Percentiles rank a stretch among this genome's conserved stretches.
These are phyloP conservation scores for Pungitius pungitius DNA, from an alignment of 2,113 vertebrate species.

Conservation along the genomic window DNA sequence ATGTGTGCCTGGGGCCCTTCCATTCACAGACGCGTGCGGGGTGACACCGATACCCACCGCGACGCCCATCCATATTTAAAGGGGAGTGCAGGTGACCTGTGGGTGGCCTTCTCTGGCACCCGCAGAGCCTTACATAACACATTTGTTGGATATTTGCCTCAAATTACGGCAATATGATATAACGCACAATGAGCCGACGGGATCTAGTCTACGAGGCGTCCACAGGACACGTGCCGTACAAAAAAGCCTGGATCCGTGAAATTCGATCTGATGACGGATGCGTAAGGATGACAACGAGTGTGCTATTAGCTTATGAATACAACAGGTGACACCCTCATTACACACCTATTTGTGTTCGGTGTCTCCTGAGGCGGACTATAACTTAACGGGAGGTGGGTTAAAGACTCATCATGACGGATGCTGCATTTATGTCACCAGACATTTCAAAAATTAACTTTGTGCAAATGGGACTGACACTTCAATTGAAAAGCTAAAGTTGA, in stretches of 20 bases:
- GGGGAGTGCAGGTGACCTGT: conserved; percentile 69
- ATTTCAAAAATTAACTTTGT: conserved; percentile 9
- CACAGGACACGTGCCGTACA: conserved; percentile 64
- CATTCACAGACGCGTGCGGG: conserved; percentile 70
- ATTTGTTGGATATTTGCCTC: conserved; percentile 73
- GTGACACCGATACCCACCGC: conserved; percentile 75
- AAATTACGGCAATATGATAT: conserved; percentile 79
- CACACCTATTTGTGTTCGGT: conserved; percentile 62
- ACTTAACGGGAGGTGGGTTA: conserved; percentile 50
- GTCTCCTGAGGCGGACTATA: conserved; percentile 45
- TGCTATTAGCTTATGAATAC: conserved; percentile 76
- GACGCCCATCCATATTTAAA: conserved; percentile 85
- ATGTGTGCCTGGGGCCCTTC: conserved; percentile 61
- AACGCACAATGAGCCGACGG: conserved; percentile 56
- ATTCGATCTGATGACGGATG: conserved; percentile 63
- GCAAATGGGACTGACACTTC: conserved; percentile 3
- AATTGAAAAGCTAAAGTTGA: not conserved
- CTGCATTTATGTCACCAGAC: conserved; percentile 10
- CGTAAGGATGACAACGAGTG: conserved; percentile 69
- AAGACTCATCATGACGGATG: conserved; percentile 53
- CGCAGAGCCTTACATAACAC: conserved; percentile 45
- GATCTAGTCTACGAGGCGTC: conserved; percentile 49
- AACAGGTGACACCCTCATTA: conserved; percentile 76
- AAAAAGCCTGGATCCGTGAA: conserved; percentile 61
- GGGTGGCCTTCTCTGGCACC: conserved; percentile 53